Base-by-base conservation (phyloP, 2,113 vertebrate species). In the Lichenostomus cassidix region DNA sequence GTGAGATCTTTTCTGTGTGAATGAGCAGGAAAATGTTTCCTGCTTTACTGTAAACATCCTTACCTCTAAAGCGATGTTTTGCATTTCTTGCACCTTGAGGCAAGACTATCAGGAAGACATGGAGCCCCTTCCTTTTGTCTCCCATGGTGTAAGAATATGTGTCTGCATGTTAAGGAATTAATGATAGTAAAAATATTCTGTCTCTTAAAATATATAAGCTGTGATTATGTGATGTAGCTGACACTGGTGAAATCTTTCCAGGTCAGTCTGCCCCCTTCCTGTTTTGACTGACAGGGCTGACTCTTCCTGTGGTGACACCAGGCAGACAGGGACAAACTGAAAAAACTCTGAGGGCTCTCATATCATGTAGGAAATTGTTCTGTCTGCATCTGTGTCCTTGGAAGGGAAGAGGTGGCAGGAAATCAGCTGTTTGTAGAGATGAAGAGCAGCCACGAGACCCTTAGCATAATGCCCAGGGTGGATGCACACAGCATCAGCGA, bases 121-220 rank as follows among this genome's bases (percentile, higher is more conserved):
- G 27, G 4, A 73, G 17, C 25, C 37, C 8, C 80, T 89, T 76
- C 7, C 19, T 60, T 94, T 84, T 35, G 84, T 86, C 31, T 89
- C 12, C 31, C 6, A 6, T 3, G 0, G 7, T 65, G 23, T 50
- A 76, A 62, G 74, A 86, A 69, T 52, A 21, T 37, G 7, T 28
- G 18, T 91, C 67, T 90, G 46, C 78, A 46, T 33, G 37, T 85
- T 88, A 64, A 50, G 53, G 74, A 85, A 71, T 85, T 70, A 80
- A 58, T 22, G 27, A 50, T 33, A n/a, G 5, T 71, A 52, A 64
- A 71, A 82, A 17, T 71, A 81, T 33, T 88, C 0, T 0, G 2
- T 68, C 21, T 82, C 16, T 12, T 79, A 62, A 12, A 69, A 11
- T 56, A 16, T 31, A 2, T 65, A 29, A 88, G 14, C 37, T 18